Evolutionary conservation across 2,797 vertebrate species (phyloP), one percentile per base, ranked within the genome.

Genomic region (Pangasius macronema): DNA sequence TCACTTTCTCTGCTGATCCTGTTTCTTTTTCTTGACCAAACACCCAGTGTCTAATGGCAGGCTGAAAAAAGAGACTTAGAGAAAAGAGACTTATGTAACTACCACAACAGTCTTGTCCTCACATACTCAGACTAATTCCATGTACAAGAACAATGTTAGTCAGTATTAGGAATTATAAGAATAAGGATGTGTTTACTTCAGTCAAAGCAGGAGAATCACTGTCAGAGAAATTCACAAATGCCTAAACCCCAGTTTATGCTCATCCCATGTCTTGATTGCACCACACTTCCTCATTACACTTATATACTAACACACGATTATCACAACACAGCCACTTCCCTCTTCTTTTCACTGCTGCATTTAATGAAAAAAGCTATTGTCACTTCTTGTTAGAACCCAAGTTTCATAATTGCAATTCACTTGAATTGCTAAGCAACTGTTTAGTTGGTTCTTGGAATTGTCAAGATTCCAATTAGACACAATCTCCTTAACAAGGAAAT

Each of bases 281-380:
- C 36, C 33, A 3, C 11, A 81, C 84, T 13, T 91, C 87, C 67
- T 90, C 42, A 80, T 82, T 82, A 49, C 36, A 88, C 87, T 93
- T 33, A 89, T 59, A 82, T 61, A 1, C 36, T 9, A 86, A 42
- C n/a, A 89, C 76, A 51, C 46, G 84, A 61, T 88, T 46, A 33
- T 18, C 65, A 67, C 13, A 33, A 33, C 13, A 30, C 39, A 76
- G 30, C 53, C 14, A 87, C 79, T 90, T 77, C 88, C 70, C 63
- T 88, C 82, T 90, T 91, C 86, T 87, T 77, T 33, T 18, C 30
- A 46, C 42, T 8, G 6, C 42, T 46, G 46, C 20, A 27, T 72
- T 42, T 10, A 42, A 9, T 72, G 3, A 24, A 39, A 49, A 51
- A n/a, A 70, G 18, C 16, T 20, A 36, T 68, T 68, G 22, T 27